phyloP scores from a whole-genome alignment of 2,888 invertebrate species.

The Euclidia mi region DNA sequence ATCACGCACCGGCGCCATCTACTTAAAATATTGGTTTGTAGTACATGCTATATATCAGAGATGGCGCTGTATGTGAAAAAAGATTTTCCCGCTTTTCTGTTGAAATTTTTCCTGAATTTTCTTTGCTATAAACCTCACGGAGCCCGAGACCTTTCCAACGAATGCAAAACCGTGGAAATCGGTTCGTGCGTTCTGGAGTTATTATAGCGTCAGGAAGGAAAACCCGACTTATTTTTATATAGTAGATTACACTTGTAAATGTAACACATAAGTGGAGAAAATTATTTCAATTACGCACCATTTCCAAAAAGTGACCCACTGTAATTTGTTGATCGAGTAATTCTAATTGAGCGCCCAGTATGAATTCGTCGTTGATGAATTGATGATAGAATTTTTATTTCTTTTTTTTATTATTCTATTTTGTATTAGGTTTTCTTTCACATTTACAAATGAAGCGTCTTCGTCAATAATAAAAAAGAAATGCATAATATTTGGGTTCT shows the following conservation, averaged over 20 bases:
- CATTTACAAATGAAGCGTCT: constrained; percentile 21
- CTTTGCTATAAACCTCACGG: constrained; percentile 17
- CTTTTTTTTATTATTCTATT: constrained; percentile 18
- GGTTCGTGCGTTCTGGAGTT: constrained; percentile 1
- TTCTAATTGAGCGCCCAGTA: constrained; percentile 21
- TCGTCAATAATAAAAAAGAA: constrained; percentile 19
- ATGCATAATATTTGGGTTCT: constrained; percentile 23
- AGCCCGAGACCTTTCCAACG: no score
- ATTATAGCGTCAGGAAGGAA: no score
- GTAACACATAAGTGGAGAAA: no score
- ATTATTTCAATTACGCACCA: no score
- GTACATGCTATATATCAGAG: no score
- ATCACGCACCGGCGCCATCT: no score
- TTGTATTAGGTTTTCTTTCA: constrained; percentile 16
- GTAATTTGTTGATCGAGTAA: constrained; percentile 19
- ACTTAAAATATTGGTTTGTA: no score
- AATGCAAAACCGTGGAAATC: no score
- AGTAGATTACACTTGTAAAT: no score
- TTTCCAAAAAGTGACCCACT: constrained; percentile 20
- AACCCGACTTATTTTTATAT: no score
- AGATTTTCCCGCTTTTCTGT: no score
- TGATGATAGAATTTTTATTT: constrained; percentile 11
- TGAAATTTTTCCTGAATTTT: constrained; percentile 14
- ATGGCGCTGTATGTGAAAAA: no score
- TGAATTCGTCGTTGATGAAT: constrained; percentile 19